A percentile compares a stretch with the other conserved stretches of the same genome.
phyloP scores from a whole-genome alignment of 2,113 vertebrate genomes.

The Phyllostomus discolor region DNA sequence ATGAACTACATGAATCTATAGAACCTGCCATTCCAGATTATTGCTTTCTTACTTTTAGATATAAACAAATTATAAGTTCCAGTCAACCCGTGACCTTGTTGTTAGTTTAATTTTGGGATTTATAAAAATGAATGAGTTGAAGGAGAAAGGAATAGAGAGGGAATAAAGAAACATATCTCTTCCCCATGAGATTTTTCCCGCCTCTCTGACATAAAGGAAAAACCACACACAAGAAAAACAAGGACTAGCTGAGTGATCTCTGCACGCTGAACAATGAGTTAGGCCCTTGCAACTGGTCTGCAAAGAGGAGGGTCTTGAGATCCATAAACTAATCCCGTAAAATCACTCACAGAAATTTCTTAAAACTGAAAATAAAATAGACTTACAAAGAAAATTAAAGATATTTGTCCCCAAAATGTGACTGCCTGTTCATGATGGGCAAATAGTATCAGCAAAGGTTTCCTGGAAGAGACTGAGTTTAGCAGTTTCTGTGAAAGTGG shows the following conservation, averaged over 20 bases:
- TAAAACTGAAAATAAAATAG: background rate
- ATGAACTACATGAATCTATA: background rate
- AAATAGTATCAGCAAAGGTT: background rate
- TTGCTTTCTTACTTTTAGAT: background rate
- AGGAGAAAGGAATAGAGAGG: background rate
- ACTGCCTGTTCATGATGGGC: background rate
- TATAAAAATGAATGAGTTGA: background rate
- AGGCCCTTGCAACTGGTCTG: background rate
- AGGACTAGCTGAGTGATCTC: background rate
- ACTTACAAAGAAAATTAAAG: slow-evolving; percentile 1
- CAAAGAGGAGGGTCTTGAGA: background rate
- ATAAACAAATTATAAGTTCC: background rate
- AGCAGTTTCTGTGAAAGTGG: background rate
- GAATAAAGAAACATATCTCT: background rate
- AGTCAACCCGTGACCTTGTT: background rate
- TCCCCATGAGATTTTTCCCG: background rate
- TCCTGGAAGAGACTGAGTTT: background rate
- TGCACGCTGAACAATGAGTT: background rate
- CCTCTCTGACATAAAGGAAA: background rate
- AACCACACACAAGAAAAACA: background rate
- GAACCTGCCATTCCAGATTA: background rate
- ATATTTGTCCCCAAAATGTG: background rate
- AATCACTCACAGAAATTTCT: background rate
- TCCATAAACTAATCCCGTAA: background rate
- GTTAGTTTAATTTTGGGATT: background rate